phyloP scores from a whole-genome alignment of 2,797 vertebrate genomes.

The Dendrocincla tyrannina region DNA sequence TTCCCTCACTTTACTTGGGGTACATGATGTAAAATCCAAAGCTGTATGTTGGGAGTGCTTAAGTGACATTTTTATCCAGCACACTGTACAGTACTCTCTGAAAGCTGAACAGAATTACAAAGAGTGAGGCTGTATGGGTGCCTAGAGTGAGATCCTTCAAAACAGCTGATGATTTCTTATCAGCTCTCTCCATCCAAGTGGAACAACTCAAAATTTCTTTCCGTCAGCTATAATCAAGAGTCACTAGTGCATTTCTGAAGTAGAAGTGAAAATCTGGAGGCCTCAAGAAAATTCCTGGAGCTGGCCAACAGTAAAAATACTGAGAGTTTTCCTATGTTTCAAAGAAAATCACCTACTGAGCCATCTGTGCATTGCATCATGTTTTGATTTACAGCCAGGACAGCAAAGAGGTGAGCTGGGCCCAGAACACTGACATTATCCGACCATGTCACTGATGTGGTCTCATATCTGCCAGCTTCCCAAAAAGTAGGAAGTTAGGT shows the following conservation, averaged over 20 bases:
- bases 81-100: not conserved
- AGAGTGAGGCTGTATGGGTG: not conserved
- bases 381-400: not conserved
- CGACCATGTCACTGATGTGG: not conserved
- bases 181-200: not conserved
- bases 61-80: constrained; percentile 1
- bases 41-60: not conserved
- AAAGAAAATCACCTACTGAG: constrained; percentile 3
- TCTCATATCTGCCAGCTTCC: not conserved
- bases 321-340: not conserved
- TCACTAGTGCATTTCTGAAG: not conserved
- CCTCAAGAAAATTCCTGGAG: constrained; percentile 14
- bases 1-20: not conserved
- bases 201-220: not conserved
- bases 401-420: not conserved
- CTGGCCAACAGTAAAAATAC: not conserved
- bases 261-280: not conserved
- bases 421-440: not conserved
- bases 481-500: not conserved
- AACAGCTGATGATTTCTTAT: not conserved
- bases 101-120: not conserved
- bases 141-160: not conserved
- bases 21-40: not conserved
- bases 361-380: not conserved
- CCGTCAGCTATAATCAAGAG: not conserved